Evolutionary conservation across 2,113 vertebrate species (phyloP), one percentile per base, ranked within the genome.

Genomic region (Strix uralensis): DNA sequence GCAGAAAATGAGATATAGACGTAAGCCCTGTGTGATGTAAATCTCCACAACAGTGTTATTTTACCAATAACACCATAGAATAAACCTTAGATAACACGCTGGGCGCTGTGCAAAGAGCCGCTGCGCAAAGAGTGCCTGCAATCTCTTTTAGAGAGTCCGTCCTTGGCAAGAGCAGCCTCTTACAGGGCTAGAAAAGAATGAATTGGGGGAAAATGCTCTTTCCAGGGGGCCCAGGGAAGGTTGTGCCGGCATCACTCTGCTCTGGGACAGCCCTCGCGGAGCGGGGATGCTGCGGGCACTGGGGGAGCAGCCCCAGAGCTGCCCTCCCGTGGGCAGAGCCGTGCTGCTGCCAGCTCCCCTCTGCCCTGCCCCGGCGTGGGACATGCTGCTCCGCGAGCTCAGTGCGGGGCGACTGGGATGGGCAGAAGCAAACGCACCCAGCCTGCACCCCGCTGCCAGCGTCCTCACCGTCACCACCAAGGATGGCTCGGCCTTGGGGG

Each of bases 191-290:
- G 17, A 19, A 66, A 32, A n/a, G 29, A 40, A 18, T 1, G 2
- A 7, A 11, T 0, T 5, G 15, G 27, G 40, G 32, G 16, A 1
- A 15, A 69, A 19, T 0, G 9, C 55, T 46, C 17, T 46, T 17
- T 18, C 44, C 44, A 46, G 44, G 44, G 44, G 44, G 44, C 44
- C 44, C 44, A 9, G 32, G 8, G 3, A 15, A 0, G 23, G 82
- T 61, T 11, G 62, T 1, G 62, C 40, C 40, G 13, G 75, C 32
- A 0, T 3, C 1, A 0, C 15, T 2, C 23, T 47, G 55, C 46
- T 9, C 40, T 14, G 29, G 78, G 52, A 7, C 71, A 9, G 59
- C 19, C 54, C 66, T 7, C 1, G 1, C 15, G 0, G 1, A 38
- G 21, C 2, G 2, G 11, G 63, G 63, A 47, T 10, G 49, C 79